A percentile compares a stretch with the other conserved stretches of the same genome.
Evolutionary conservation across 2,888 invertebrate species (phyloP).

Genomic region (Lampropteryx suffumata): DNA sequence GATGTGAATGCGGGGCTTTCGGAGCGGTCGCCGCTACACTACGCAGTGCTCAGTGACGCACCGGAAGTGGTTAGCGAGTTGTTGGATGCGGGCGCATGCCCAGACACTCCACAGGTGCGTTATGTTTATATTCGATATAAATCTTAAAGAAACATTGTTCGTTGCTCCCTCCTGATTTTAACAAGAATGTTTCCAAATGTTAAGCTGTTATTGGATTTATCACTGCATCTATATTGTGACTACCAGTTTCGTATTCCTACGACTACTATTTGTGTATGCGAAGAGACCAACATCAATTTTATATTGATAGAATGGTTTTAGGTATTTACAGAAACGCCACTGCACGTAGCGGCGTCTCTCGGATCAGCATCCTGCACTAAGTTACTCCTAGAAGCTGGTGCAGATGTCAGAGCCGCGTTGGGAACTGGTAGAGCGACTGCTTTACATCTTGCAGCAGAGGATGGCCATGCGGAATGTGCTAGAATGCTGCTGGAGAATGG

Average conservation of each 20-base stretch:
- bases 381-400: slow-evolving; percentile 89
- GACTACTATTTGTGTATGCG: too few species aligned
- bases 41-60: slow-evolving; percentile 90
- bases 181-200: not conserved
- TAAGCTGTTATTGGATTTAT: not conserved
- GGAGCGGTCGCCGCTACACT: slow-evolving; percentile 90
- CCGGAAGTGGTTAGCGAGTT: slow-evolving; percentile 88
- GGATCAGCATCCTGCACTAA: slow-evolving; percentile 87
- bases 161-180: not conserved
- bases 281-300: too few species aligned
- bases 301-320: slow-evolving; percentile 43
- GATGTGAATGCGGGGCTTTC: slow-evolving; percentile 89
- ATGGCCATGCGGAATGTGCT: slow-evolving; percentile 91
- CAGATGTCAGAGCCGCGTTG: slow-evolving; percentile 89
- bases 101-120: slow-evolving; percentile 90
- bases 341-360: slow-evolving; percentile 90
- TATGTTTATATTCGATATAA: slow-evolving; percentile 33
- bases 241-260: too few species aligned
- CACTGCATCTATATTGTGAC: too few species aligned
- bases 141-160: slow-evolving; percentile 9
- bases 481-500: slow-evolving; percentile 87
- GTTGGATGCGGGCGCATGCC: slow-evolving; percentile 89
- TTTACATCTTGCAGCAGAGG: slow-evolving; percentile 93
- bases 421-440: slow-evolving; percentile 89
- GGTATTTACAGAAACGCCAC: slow-evolving; percentile 92